Conservation (phyloP, 1,140 invertebrate genomes). For the Bilobella aurantiaca region DNA sequence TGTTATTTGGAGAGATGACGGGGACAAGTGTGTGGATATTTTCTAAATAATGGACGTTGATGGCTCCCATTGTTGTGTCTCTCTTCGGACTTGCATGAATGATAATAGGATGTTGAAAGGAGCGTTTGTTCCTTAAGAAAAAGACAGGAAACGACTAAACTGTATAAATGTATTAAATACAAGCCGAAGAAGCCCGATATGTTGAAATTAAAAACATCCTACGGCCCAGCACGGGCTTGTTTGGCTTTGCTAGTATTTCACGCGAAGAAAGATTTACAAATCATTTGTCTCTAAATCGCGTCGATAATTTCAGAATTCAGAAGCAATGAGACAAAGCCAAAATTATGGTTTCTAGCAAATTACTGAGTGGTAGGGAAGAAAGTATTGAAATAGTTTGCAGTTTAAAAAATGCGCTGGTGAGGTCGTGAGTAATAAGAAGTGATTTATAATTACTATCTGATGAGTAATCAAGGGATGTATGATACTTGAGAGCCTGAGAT, state of each 20-base stretch:
- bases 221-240: too few species aligned
- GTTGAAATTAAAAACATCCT: too few species aligned
- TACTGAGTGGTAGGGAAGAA: background rate
- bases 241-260: too few species aligned
- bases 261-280: too few species aligned
- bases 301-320: background rate
- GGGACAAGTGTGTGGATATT: slow-evolving; percentile 2
- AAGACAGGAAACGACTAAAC: background rate
- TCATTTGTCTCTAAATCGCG: background rate
- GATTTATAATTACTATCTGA: too few species aligned
- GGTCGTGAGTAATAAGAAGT: too few species aligned
- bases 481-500: too few species aligned
- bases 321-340: background rate
- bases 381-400: background rate
- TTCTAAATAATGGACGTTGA: background rate
- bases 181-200: too few species aligned
- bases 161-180: too few species aligned
- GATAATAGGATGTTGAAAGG: slow-evolving; percentile 2
- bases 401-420: too few species aligned
- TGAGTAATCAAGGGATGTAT: too few species aligned
- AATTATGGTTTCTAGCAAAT: background rate
- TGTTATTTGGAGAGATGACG: background rate
- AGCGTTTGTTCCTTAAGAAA: background rate
- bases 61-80: background rate
- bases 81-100: too few species aligned